Percentiles rank a stretch among this genome's conserved stretches.
These are phyloP conservation scores for Phenganax subtilis DNA, from an alignment of 92 coral and sea anemone genomes.

Conservation along the genomic window DNA sequence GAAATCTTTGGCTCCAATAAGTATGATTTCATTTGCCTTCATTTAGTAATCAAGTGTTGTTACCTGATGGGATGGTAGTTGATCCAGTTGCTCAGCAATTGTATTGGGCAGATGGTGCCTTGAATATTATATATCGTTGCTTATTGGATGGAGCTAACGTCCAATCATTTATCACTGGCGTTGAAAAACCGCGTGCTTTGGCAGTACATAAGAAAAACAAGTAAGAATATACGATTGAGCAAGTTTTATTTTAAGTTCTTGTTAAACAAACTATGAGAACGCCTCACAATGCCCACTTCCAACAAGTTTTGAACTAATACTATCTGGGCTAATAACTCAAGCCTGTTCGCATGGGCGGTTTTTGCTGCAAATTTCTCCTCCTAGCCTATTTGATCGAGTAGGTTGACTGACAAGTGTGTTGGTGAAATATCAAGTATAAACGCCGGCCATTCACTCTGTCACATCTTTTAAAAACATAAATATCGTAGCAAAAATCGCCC, in stretches of 20 bases:
- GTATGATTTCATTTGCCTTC: background rate
- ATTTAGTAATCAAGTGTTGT: slow-evolving; percentile 21
- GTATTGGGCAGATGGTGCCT: slow-evolving; percentile 64
- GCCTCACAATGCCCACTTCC: too few relatives aligned
- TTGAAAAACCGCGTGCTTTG: slow-evolving; percentile 85
- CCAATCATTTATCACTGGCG: slow-evolving; percentile 36
- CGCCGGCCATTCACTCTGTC: too few relatives aligned
- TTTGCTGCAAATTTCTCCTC: too few relatives aligned
- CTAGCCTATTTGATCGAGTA: too few relatives aligned
- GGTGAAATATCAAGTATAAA: too few relatives aligned
- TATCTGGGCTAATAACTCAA: too few relatives aligned
- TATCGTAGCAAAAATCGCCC: too few relatives aligned
- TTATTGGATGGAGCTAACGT: slow-evolving; percentile 58
- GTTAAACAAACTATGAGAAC: background rate
- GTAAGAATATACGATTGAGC: slow-evolving; percentile 36
- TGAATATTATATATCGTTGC: slow-evolving; percentile 49
- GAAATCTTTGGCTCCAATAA: background rate
- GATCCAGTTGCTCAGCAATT: slow-evolving; percentile 55
- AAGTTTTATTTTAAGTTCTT: too few relatives aligned
- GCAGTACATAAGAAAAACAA: slow-evolving; percentile 57
- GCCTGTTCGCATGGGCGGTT: too few relatives aligned
- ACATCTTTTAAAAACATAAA: too few relatives aligned
- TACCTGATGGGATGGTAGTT: slow-evolving; percentile 64
- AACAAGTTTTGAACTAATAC: too few relatives aligned
- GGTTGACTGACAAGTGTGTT: too few relatives aligned